These are phyloP conservation scores for Macrophya annulata DNA, from an alignment of 2,888 invertebrate genomes.

Conservation along the genomic window DNA sequence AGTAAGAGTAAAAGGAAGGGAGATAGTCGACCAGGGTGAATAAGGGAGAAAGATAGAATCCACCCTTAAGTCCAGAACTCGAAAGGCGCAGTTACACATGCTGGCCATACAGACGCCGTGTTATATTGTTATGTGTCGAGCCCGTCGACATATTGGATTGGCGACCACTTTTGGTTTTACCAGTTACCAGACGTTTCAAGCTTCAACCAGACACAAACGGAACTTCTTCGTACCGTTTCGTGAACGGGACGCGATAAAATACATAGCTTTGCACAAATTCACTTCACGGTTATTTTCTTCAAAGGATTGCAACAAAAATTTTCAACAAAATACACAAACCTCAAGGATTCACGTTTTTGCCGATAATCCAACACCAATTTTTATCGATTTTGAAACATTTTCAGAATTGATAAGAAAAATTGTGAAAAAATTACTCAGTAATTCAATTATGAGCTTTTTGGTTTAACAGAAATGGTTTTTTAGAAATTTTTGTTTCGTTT, in stretches of 20 bases:
- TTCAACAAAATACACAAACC: too few relatives aligned
- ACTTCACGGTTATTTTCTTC: not conserved
- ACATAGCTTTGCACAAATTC: not conserved
- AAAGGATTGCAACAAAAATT: too few relatives aligned
- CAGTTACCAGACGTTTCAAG: constrained; percentile 6
- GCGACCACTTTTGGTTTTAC: constrained; percentile 50
- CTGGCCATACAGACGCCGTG: not conserved
- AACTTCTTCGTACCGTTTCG: not conserved
- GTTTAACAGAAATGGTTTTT: too few relatives aligned
- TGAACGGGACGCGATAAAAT: not conserved
- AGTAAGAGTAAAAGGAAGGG: constrained; percentile 39
- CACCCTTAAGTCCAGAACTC: constrained; percentile 35
- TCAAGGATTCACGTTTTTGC: not conserved
- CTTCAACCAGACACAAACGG: not conserved
- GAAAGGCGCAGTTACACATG: constrained; percentile 11
- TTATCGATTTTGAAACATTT: not conserved
- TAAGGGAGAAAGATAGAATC: not conserved
- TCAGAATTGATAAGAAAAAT: not conserved
- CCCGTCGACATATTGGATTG: constrained; percentile 54
- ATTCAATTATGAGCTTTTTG: too few relatives aligned
- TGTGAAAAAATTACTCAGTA: not conserved
- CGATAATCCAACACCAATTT: too few relatives aligned
- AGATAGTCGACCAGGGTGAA: not conserved
- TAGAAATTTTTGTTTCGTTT: too few relatives aligned
- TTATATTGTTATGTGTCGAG: constrained; percentile 47